phyloP scores from a whole-genome alignment of 2,797 vertebrate species.

The Bufotes viridis region DNA sequence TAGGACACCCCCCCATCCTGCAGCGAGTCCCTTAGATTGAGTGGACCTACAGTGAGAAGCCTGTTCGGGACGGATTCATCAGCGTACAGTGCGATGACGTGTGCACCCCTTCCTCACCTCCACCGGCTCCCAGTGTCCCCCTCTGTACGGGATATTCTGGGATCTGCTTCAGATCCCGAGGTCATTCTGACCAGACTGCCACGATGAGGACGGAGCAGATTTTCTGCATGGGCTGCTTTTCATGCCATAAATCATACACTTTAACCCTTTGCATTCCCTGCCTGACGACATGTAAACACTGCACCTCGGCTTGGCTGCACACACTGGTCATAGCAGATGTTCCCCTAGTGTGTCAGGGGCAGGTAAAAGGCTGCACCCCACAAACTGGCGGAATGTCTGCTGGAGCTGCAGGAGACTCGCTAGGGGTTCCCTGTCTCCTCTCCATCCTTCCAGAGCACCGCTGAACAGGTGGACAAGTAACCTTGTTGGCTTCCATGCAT shows the following conservation, averaged over 20 bases:
- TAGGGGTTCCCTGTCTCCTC: conserved; percentile 72
- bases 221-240: no score
- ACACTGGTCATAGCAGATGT: neutral
- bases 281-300: neutral
- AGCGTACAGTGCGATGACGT: no score
- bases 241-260: neutral
- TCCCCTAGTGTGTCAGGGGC: conserved; percentile 9
- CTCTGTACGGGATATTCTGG: no score
- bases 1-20: no score
- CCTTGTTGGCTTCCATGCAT: conserved; percentile 99
- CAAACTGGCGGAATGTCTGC: conserved; percentile 23
- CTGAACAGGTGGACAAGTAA: conserved; percentile 97
- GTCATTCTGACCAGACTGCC: no score
- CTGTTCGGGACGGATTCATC: no score
- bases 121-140: no score
- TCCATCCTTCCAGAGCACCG: conserved; percentile 79
- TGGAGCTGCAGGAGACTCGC: neutral
- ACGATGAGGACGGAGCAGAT: no score
- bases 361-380: neutral
- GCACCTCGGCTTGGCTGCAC: neutral
- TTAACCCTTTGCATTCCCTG: neutral
- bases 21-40: no score
- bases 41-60: no score
- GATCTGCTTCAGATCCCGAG: no score
- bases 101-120: no score